Evolutionary conservation across 1,140 invertebrate species (phyloP).

Genomic region (Onthophagus taurus): DNA sequence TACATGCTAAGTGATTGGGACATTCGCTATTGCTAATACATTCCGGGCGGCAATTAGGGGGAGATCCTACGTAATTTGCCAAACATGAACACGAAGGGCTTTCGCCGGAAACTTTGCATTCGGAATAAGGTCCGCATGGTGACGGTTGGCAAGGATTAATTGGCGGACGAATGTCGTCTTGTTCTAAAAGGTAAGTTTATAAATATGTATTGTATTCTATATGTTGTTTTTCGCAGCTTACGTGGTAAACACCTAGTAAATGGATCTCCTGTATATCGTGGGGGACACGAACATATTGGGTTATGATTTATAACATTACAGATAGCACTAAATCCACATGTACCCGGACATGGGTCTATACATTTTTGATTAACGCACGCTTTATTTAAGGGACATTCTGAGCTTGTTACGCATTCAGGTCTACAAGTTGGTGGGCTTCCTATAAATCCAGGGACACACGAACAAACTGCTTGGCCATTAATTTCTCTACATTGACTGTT

Average conservation of each 20-base stretch:
- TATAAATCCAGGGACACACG: conserved; percentile 41
- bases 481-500: conserved; percentile 34
- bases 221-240: neutral
- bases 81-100: conserved; percentile 55
- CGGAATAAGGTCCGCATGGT: conserved; percentile 45
- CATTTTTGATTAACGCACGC: conserved; percentile 53
- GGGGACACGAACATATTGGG: conserved; percentile 50
- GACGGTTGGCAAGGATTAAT: conserved; percentile 47
- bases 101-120: conserved; percentile 42
- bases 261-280: conserved; percentile 47
- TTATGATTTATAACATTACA: conserved; percentile 54
- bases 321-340: conserved; percentile 49
- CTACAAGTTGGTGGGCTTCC: conserved; percentile 43
- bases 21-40: conserved; percentile 62
- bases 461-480: conserved; percentile 37
- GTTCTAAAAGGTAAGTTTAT: conserved; percentile 19
- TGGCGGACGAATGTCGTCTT: conserved; percentile 27
- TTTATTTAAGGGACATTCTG: conserved; percentile 48
- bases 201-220: conserved; percentile 1
- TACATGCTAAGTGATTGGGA: conserved; percentile 49
- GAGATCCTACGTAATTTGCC: conserved; percentile 59
- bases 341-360: conserved; percentile 48
- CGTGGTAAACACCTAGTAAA: conserved; percentile 27
- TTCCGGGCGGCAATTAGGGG: conserved; percentile 64
- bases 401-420: conserved; percentile 50